These are phyloP conservation scores for Myotis daubentonii DNA, from an alignment of 2,797 vertebrate genomes.

Conservation along the genomic window DNA sequence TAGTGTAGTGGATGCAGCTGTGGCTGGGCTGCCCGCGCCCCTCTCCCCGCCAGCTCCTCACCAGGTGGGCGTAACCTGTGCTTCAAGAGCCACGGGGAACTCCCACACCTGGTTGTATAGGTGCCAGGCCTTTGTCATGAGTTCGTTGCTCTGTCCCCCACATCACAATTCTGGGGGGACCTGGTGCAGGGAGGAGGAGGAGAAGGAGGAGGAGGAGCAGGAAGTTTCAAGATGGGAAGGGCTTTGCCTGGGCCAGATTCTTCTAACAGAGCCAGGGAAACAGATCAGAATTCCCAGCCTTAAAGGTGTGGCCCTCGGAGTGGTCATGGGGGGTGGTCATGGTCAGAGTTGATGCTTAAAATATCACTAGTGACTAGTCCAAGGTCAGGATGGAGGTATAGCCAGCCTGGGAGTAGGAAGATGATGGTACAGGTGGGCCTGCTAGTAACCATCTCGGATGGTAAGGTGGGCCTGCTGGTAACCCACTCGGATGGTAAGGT, in stretches of 20 bases:
- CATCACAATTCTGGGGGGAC: accelerated
- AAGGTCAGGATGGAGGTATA: neutral
- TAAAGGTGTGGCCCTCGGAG: too few species aligned
- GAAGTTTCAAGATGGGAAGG: neutral
- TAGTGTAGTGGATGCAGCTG: neutral
- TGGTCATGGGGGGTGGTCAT: too few species aligned
- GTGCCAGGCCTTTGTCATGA: neutral
- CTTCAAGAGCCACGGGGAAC: neutral
- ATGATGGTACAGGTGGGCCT: too few species aligned
- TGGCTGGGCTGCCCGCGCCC: neutral
- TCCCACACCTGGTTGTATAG: neutral
- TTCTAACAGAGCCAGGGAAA: neutral
- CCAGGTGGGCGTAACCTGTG: neutral
- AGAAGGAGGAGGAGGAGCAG: neutral
- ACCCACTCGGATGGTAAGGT: too few species aligned
- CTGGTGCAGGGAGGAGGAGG: neutral
- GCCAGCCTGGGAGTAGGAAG: neutral
- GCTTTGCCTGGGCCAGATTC: neutral
- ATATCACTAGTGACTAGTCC: neutral
- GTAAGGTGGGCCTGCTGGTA: too few species aligned
- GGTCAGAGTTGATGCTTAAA: neutral
- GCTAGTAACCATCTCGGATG: too few species aligned
- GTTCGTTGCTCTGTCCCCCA: neutral
- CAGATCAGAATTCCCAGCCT: neutral
- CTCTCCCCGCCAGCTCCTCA: neutral